These are phyloP conservation scores for Teleiodes luculella DNA, from an alignment of 2,888 invertebrate species.

Conservation along the genomic window DNA sequence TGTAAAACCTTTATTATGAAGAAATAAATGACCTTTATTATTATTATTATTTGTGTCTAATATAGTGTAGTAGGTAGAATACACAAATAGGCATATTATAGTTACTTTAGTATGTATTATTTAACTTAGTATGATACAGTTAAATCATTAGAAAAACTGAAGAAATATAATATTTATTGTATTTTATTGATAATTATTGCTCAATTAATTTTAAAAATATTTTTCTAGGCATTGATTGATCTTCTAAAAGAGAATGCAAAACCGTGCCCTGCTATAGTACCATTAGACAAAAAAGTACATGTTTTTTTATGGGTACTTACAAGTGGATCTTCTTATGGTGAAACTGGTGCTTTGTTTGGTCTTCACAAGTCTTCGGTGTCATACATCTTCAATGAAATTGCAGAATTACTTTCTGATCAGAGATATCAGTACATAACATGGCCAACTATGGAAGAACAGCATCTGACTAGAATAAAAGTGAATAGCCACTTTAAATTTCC, in stretches of 20 bases:
- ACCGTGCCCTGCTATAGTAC: constrained; percentile 40
- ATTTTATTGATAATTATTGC: too few relatives aligned
- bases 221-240: constrained; percentile 54
- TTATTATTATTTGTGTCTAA: too few relatives aligned
- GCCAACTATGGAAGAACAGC: constrained; percentile 66
- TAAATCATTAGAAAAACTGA: too few relatives aligned
- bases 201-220: not conserved
- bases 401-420: constrained; percentile 48
- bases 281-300: constrained; percentile 65
- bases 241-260: constrained; percentile 44
- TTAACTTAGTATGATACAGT: too few relatives aligned
- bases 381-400: constrained; percentile 62
- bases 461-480: constrained; percentile 63
- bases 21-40: too few relatives aligned
- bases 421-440: constrained; percentile 58
- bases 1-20: too few relatives aligned
- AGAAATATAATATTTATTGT: too few relatives aligned
- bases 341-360: constrained; percentile 56
- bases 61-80: too few relatives aligned
- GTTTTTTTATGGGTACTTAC: constrained; percentile 61
- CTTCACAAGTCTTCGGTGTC: constrained; percentile 63
- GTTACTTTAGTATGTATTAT: too few relatives aligned
- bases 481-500: constrained; percentile 63
- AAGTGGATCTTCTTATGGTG: constrained; percentile 58
- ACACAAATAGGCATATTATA: too few relatives aligned